Conservation (phyloP, 2,797 vertebrate genomes). For the Neosalanx taihuensis region DNA sequence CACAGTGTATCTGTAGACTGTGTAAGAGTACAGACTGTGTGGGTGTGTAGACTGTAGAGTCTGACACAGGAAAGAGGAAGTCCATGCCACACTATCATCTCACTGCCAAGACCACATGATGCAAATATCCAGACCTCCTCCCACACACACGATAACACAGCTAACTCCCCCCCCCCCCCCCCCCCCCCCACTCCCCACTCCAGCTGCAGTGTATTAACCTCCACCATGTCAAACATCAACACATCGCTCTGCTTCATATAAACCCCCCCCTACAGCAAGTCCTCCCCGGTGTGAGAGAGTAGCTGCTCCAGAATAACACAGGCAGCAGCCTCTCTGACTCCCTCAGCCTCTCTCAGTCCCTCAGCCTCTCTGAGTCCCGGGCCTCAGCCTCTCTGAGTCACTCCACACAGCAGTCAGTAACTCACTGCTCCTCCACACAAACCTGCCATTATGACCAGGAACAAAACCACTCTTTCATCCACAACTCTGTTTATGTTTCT, state of each 20-base stretch:
- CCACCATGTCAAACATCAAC: neutral
- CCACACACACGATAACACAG: neutral
- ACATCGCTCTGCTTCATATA: too few species aligned
- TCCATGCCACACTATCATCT: neutral
- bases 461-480: constrained; percentile 52
- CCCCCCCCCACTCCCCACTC: neutral
- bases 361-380: too few species aligned
- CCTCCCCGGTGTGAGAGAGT: too few species aligned
- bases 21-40: too few species aligned
- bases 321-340: neutral
- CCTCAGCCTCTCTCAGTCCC: neutral
- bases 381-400: neutral
- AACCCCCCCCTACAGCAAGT: neutral
- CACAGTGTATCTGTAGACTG: too few species aligned
- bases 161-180: neutral
- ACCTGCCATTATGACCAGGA: constrained; percentile 45
- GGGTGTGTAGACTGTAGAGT: neutral
- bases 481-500: constrained; percentile 53
- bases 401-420: neutral
- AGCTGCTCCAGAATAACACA: neutral
- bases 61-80: constrained; percentile 18
- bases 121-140: neutral
- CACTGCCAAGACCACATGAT: constrained; percentile 13
- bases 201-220: neutral
- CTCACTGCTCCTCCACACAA: constrained; percentile 48